Evolutionary conservation across 2,113 vertebrate species (phyloP), one percentile per base, ranked within the genome.

Genomic region (Pyxicephalus adspersus): DNA sequence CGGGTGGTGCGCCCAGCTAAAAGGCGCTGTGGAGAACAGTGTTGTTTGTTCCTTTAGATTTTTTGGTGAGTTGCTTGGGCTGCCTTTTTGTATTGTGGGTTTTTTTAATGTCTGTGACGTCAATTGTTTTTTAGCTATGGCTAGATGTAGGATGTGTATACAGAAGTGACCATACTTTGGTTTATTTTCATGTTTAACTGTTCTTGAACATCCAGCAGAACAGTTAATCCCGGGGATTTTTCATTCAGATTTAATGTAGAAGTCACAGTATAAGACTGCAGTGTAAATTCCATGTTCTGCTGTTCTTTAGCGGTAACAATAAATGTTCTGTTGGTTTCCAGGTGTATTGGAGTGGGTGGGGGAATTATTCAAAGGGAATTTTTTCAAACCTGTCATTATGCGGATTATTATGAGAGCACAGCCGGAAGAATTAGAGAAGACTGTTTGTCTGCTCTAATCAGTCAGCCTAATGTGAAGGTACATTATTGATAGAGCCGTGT

Each of bases 351-450:
- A 16, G 26, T 15, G 22, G 51, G 52, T n/a, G 29, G 31, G 45
- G 52, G 19, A 22, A 20, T 58, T n/a, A 52, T 50, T 20, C 29
- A 45, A 17, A 20, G 66, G 65, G 34, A 71, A 61, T 70, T 61
- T 60, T 31, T 50, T 17, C 3, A 60, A 80, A 63, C 65, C 76
- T 80, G 77, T 80, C 77, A 80, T 80, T 80, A 61, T 70, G 31
- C 50, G 65, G 76, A 67, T 79, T 79, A 68, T n/a, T n/a, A 20
- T 66, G 38, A 28, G 26, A 77, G 51, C 29, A 55, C 54, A 18
- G 65, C 77, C 29, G 52, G 54, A 79, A 60, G 22, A 79, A 60
- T 60, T 58, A 68, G 22, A 29, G 25, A 18, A 34, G 54, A 52
- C 20, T 57, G 28, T 73, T 58, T 72, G 68, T 73, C 70, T 11